A percentile compares a stretch with the other conserved stretches of the same genome.
These are phyloP conservation scores for Leucopternis melanops DNA, from an alignment of 2,113 vertebrate species.

Conservation along the genomic window DNA sequence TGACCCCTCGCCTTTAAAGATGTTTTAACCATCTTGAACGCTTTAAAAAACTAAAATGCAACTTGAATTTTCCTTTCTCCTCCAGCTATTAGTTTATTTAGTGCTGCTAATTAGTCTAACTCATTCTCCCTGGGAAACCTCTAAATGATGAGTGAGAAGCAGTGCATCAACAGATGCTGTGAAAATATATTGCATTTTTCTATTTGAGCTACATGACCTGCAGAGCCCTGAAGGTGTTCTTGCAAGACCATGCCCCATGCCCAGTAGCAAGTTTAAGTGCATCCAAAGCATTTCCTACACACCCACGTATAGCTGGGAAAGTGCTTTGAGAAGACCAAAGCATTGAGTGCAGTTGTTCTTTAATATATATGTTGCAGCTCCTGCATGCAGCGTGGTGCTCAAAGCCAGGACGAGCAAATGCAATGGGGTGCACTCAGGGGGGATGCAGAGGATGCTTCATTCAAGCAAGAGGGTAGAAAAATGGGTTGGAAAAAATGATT, in stretches of 20 bases:
- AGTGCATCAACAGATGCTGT: neutral
- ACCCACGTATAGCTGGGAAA: rapidly evolving
- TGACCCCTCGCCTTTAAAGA: neutral
- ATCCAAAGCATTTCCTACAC: neutral
- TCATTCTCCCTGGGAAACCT: neutral
- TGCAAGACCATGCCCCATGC: neutral
- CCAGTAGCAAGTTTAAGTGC: neutral
- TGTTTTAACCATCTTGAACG: neutral
- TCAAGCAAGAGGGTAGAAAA: neutral
- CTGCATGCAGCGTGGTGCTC: neutral
- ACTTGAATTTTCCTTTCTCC: neutral
- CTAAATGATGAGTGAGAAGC: neutral
- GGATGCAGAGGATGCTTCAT: neutral
- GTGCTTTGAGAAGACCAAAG: neutral
- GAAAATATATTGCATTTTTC: neutral
- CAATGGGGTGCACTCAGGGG: too few relatives aligned
- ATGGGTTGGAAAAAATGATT: neutral
- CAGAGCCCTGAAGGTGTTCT: neutral
- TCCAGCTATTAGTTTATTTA: neutral
- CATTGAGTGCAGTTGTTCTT: rapidly evolving
- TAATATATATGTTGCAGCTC: neutral
- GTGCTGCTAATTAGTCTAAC: neutral
- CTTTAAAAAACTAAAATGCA: neutral
- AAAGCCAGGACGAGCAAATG: neutral
- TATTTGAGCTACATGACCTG: neutral